Evolutionary conservation across 1,140 invertebrate species (phyloP).

Genomic region (Tetranychus cinnabarinus): DNA sequence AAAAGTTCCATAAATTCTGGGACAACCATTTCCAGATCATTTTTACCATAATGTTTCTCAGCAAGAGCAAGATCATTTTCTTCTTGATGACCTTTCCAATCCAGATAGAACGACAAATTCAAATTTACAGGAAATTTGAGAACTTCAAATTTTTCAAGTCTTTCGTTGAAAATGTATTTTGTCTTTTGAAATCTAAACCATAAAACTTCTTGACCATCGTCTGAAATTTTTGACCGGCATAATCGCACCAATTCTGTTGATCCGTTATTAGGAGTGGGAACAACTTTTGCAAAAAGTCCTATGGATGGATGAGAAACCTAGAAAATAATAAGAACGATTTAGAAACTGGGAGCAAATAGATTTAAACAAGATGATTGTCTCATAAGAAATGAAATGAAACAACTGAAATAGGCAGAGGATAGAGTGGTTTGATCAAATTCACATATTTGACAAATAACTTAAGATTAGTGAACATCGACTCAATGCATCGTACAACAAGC

Average conservation of each 20-base stretch:
- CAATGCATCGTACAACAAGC: too few relatives aligned
- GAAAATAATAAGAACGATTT: background rate
- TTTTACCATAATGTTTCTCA: slow-evolving; percentile 60
- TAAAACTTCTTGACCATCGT: slow-evolving; percentile 13
- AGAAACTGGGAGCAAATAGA: background rate
- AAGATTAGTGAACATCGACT: background rate
- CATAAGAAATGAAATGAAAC: background rate
- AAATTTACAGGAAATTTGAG: slow-evolving; percentile 57
- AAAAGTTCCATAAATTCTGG: slow-evolving; percentile 92
- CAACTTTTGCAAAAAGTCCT: slow-evolving; percentile 69
- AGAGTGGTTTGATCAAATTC: background rate
- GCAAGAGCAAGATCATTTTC: slow-evolving; percentile 47
- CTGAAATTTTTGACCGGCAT: slow-evolving; percentile 24
- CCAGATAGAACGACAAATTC: slow-evolving; percentile 43
- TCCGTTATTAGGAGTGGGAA: slow-evolving; percentile 91
- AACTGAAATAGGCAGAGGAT: background rate
- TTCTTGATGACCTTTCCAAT: slow-evolving; percentile 64
- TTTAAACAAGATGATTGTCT: slow-evolving; percentile 14
- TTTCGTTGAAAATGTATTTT: slow-evolving; percentile 64
- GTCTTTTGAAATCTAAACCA: slow-evolving; percentile 94
- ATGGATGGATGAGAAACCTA: slow-evolving; percentile 45
- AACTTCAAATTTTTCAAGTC: slow-evolving; percentile 47
- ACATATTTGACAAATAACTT: background rate
- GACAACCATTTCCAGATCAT: slow-evolving; percentile 65
- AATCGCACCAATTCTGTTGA: slow-evolving; percentile 73